Conservation (phyloP, 2,888 invertebrate genomes). For the Xestia xanthographa region DNA sequence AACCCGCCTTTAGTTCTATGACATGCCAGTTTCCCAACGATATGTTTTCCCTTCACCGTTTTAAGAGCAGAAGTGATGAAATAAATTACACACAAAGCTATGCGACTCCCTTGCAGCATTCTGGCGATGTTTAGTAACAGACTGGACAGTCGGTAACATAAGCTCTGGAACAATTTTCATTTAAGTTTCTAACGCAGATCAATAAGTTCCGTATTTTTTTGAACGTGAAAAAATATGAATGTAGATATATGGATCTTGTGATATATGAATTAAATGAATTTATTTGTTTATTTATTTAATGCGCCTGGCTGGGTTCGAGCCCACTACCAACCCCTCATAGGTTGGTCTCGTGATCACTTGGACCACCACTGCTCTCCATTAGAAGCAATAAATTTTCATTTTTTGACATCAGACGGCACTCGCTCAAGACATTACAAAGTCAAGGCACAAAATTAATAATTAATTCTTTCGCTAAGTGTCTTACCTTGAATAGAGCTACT, state of each 20-base stretch:
- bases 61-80: background rate
- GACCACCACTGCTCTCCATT: background rate
- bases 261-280: no score
- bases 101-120: no score
- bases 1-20: background rate
- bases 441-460: conserved; percentile 19
- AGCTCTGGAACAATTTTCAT: no score
- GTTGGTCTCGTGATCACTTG: background rate
- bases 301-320: background rate
- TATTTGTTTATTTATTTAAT: background rate
- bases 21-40: background rate
- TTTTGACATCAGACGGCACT: background rate
- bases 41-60: background rate
- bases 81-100: background rate
- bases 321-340: background rate
- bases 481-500: conserved; percentile 4
- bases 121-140: no score
- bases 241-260: no score
- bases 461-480: conserved; percentile 7
- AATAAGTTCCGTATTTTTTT: no score
- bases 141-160: no score
- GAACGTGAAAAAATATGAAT: no score
- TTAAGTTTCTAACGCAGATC: no score
- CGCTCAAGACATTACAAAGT: background rate
- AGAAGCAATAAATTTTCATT: background rate